Evolutionary conservation across 2,888 invertebrate genomes (phyloP), one percentile per base, ranked within the genome.

Genomic region (Acanthosepion pharaonis): DNA sequence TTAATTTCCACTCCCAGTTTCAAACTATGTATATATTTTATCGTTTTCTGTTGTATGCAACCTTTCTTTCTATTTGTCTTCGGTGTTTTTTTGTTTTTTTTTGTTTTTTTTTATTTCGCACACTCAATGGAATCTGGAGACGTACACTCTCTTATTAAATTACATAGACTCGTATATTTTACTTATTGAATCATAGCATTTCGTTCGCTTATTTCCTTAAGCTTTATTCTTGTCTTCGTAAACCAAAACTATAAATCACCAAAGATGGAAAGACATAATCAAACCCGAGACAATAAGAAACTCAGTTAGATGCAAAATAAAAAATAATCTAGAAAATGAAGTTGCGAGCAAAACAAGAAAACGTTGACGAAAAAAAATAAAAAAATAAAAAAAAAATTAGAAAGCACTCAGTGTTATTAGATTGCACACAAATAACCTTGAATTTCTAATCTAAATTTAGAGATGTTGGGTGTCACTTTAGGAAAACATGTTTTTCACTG

Each of bases 401-500:
- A 15, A 78, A 78, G n/a, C 78, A 78, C 78, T 78, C 78, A 78
- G n/a, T 78, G n/a, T 78, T 78, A 78, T 78, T 78, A 78, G 78
- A 78, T 78, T 78, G 78, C 78, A 33, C 42, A 78, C n/a, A 78
- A n/a, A 11, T 15, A n/a, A n/a, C 78, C n/a, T 78, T 78, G n/a
- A n/a, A 33, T 78, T 33, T 15, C 8, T 78, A 11, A 78, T 78
- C 78, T 78, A n/a, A 78, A 33, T 78, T 78, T 33, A 78, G n/a
- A 78, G 78, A 78, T n/a, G n/a, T n/a, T 9, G n/a, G n/a, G 78
- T 11, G 15, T 78, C 78, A n/a, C 33, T 78, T n/a, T 78, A 5
- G 9, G n/a, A 78, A 78, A n/a, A n/a, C 11, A 78, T n/a, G n/a
- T 78, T 78, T 78, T 33, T 78, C n/a, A n/a, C 1, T 78, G 15